Base-by-base conservation (phyloP, 1,140 invertebrate genomes). In the Sinella curviseta region DNA sequence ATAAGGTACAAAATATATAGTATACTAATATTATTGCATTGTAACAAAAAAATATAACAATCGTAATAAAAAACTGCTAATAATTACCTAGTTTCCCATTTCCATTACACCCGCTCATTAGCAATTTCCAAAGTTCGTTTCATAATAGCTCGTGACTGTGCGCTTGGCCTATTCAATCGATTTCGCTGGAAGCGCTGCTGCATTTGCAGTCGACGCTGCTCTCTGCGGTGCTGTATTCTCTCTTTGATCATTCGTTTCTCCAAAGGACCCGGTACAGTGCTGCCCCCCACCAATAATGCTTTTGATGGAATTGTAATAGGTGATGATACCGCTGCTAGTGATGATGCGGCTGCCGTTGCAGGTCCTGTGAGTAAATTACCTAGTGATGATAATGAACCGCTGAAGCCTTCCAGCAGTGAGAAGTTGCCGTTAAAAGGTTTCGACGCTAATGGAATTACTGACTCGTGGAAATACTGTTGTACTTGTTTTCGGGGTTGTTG, bases 41-140 rank as follows among this genome's bases (percentile, higher is more conserved):
- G 39, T 48, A 48, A 48, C 39, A 48, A 48, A 12, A 48, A 48
- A 12, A 48, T 48, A 20, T 48, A 48, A 20, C 24, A 60, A 60
- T 14, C 24, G 24, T 60, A 60, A 60, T 4, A 60, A n/a, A n/a
- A 60, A 48, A 48, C n/a, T n/a, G n/a, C n/a, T n/a, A n/a, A n/a
- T n/a, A n/a, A n/a, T n/a, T n/a, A n/a, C n/a, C n/a, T n/a, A n/a
- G n/a, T n/a, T n/a, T n/a, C n/a, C n/a, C 39, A 20, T 20, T 20
- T 20, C 8, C 39, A n/a, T n/a, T 70, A 70, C 26, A 70, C 65
- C 12, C 65, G 65, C n/a, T 70, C 65, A 33, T 70, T 70, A 70
- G 65, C 65, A 31, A 70, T 70, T 70, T 70, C 65, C 31, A 70
- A 33, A 14, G 65, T 70, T 33, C 65, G 65, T 33, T 70, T 70